phyloP scores from a whole-genome alignment of 2,888 invertebrate species.

The Drosophila suboccidentalis region DNA sequence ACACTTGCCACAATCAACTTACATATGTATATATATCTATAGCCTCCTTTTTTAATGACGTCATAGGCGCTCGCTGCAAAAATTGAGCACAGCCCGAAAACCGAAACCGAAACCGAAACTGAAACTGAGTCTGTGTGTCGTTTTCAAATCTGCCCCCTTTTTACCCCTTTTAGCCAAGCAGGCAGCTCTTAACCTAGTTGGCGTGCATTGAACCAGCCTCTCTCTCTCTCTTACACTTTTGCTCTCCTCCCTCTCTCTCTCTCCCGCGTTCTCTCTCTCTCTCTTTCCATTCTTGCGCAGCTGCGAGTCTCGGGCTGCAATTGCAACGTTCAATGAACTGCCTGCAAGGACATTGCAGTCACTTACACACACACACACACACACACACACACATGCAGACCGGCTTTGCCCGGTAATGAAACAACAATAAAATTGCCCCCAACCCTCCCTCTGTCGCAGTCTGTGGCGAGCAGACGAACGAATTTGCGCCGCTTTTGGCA shows the following conservation, averaged over 20 bases:
- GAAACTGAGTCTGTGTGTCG: slow-evolving; percentile 23
- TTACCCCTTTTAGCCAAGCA: not conserved
- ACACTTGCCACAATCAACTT: slow-evolving; percentile 19
- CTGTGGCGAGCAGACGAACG: slow-evolving; percentile 8
- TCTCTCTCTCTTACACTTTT: not conserved
- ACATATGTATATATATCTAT: slow-evolving; percentile 1
- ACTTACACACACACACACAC: slow-evolving; percentile 17
- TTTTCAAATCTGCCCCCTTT: not conserved
- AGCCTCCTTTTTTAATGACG: slow-evolving; percentile 50
- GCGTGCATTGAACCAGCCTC: slow-evolving; percentile 65
- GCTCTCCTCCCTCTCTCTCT: not conserved
- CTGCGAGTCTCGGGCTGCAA: slow-evolving; percentile 55
- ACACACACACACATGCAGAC: slow-evolving; percentile 19
- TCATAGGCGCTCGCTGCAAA: slow-evolving; percentile 61
- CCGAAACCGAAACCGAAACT: slow-evolving; percentile 14
- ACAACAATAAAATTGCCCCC: slow-evolving; percentile 51
- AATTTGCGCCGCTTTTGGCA: slow-evolving; percentile 65
- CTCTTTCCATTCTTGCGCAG: slow-evolving; percentile 5
- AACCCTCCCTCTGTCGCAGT: not conserved
- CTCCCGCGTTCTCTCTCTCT: not conserved
- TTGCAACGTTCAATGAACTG: slow-evolving; percentile 69
- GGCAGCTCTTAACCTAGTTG: slow-evolving; percentile 66
- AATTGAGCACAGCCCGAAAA: slow-evolving; percentile 33
- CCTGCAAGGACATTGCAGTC: slow-evolving; percentile 75
- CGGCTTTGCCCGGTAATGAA: slow-evolving; percentile 45